Evolutionary conservation across 2,113 vertebrate species (phyloP).

Genomic region (Ceyx margarethae): DNA sequence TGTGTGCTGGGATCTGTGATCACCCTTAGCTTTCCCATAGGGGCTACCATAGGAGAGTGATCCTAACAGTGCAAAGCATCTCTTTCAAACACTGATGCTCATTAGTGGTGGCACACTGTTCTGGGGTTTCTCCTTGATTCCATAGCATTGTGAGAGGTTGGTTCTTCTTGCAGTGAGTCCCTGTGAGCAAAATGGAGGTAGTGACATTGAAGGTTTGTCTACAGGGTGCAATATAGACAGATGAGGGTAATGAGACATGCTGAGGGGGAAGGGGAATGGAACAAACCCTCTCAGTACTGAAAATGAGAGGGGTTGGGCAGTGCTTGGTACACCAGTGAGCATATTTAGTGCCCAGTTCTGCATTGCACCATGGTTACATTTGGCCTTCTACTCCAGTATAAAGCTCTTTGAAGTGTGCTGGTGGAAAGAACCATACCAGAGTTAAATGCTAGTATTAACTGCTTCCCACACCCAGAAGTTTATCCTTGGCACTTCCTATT

Average conservation of each 20-base stretch:
- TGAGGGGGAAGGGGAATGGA: not conserved
- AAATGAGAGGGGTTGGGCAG: not conserved
- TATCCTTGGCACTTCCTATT: not conserved
- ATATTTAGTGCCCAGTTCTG: not conserved
- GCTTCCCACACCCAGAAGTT: not conserved
- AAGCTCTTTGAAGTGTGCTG: not conserved
- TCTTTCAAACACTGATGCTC: not conserved
- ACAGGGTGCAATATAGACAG: not conserved
- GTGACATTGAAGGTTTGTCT: not conserved
- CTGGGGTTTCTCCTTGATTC: not conserved
- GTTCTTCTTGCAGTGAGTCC: not conserved
- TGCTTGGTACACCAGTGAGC: not conserved
- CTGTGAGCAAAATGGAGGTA: not conserved
- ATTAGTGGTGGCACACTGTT: not conserved
- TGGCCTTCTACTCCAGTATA: not conserved
- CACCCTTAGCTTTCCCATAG: not conserved
- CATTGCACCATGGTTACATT: accelerated
- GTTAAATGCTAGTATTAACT: not conserved
- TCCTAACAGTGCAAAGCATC: not conserved
- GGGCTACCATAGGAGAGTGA: not conserved
- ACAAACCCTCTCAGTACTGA: not conserved
- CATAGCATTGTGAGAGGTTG: accelerated
- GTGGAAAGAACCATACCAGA: not conserved
- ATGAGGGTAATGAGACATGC: not conserved
- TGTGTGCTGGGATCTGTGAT: accelerated